phyloP scores from a whole-genome alignment of 2,888 invertebrate species.

The Eristalis arbustorum region DNA sequence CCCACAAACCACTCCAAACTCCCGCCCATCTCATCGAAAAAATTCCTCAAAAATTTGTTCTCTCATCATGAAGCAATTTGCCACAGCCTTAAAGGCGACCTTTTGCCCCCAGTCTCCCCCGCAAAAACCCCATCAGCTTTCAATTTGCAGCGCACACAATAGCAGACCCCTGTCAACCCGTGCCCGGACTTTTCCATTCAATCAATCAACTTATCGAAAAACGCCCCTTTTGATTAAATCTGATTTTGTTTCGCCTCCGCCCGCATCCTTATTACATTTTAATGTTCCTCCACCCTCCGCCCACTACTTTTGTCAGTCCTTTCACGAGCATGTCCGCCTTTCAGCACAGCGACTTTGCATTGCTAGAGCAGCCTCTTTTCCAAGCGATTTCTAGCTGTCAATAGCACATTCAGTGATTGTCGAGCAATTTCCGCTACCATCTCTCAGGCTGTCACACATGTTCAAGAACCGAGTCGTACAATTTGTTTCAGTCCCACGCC shows the following conservation, averaged over 20 bases:
- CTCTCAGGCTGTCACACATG: conserved; percentile 38
- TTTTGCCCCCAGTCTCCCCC: too few relatives aligned
- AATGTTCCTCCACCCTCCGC: not conserved
- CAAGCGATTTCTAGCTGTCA: conserved; percentile 30
- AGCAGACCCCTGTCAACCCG: not conserved
- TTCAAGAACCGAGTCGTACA: conserved; percentile 9
- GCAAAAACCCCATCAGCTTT: too few relatives aligned
- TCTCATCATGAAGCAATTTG: too few relatives aligned
- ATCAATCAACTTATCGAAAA: not conserved
- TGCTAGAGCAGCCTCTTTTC: not conserved
- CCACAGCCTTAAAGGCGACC: too few relatives aligned
- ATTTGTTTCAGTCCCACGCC: not conserved
- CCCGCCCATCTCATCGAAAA: too few relatives aligned
- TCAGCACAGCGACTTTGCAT: not conserved
- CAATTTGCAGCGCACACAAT: too few relatives aligned
- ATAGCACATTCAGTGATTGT: conserved; percentile 37
- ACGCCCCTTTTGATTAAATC: not conserved
- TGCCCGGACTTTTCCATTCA: not conserved
- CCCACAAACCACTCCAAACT: too few relatives aligned
- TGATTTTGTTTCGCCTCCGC: not conserved
- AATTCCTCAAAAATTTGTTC: too few relatives aligned
- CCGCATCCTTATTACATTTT: not conserved
- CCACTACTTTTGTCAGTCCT: not conserved
- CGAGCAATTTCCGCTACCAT: conserved; percentile 39
- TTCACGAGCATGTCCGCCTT: not conserved